Percentiles rank a stretch among this genome's conserved stretches.
phyloP scores from a whole-genome alignment of 2,797 vertebrate genomes.

The Fratercula arctica region DNA sequence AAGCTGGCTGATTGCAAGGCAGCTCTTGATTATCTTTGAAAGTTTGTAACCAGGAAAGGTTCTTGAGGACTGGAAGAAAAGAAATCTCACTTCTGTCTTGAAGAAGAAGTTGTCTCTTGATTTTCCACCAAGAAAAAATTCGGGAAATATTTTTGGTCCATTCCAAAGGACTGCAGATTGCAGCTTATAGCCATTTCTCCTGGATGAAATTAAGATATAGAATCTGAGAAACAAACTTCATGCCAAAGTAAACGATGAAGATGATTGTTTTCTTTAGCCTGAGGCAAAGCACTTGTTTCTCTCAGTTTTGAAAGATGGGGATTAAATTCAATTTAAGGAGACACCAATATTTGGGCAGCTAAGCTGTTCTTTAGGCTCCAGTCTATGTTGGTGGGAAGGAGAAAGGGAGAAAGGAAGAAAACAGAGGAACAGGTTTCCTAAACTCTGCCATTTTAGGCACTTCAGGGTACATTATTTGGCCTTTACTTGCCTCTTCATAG shows the following conservation, averaged over 20 bases:
- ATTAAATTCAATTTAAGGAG: neutral
- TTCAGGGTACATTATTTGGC: neutral
- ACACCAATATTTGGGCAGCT: neutral
- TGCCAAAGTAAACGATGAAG: neutral
- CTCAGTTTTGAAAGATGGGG: neutral
- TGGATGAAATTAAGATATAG: neutral
- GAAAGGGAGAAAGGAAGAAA: neutral
- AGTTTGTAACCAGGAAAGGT: neutral
- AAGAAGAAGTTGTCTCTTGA: neutral
- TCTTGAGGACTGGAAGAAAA: neutral
- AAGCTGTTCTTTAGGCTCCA: neutral
- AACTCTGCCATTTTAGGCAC: neutral
- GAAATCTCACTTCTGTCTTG: neutral
- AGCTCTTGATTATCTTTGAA: neutral
- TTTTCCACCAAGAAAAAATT: neutral
- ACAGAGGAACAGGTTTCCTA: neutral
- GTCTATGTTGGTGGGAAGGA: neutral
- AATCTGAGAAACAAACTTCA: neutral
- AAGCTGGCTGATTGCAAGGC: neutral
- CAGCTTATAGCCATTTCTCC: neutral
- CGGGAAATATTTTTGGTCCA: neutral
- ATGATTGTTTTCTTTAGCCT: neutral
- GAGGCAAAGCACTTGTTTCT: neutral
- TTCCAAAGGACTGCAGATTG: neutral
- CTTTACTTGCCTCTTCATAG: neutral